Evolutionary conservation across 2,797 vertebrate species (phyloP).

Genomic region (Tokudaia muenninki): DNA sequence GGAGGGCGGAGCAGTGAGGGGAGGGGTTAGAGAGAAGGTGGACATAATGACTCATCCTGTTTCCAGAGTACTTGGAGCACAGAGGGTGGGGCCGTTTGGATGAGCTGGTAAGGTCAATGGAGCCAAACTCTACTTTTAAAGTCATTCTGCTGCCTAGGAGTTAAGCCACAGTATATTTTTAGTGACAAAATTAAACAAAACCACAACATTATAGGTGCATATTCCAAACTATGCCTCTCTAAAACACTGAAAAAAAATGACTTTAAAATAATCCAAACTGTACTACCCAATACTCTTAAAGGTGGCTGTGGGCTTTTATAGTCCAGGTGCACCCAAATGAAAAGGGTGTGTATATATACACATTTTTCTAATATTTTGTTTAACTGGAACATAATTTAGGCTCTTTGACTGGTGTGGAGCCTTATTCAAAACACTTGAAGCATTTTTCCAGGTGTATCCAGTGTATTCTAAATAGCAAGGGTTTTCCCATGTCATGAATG

Average conservation of each 20-base stretch:
- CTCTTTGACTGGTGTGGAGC: constrained; percentile 2
- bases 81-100: not conserved
- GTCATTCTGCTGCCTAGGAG: not conserved
- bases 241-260: constrained; percentile 21
- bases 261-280: constrained; percentile 59
- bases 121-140: constrained; percentile 25
- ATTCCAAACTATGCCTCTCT: constrained; percentile 38
- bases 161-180: constrained; percentile 48
- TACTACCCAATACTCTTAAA: constrained; percentile 47
- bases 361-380: constrained; percentile 72
- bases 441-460: constrained; percentile 40
- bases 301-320: constrained; percentile 55
- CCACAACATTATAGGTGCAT: constrained; percentile 7
- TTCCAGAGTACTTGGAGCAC: not conserved
- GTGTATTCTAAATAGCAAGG: constrained; percentile 38
- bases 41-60: not conserved
- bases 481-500: not conserved
- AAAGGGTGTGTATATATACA: constrained; percentile 38
- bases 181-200: constrained; percentile 43
- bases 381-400: constrained; percentile 66
- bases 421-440: constrained; percentile 60
- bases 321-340: constrained; percentile 59
- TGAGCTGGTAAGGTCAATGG: not conserved
- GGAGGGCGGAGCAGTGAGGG: not conserved
- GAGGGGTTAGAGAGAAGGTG: not conserved